Evolutionary conservation across 2,113 vertebrate species (phyloP).

Genomic region (Protomyctophum bolini): DNA sequence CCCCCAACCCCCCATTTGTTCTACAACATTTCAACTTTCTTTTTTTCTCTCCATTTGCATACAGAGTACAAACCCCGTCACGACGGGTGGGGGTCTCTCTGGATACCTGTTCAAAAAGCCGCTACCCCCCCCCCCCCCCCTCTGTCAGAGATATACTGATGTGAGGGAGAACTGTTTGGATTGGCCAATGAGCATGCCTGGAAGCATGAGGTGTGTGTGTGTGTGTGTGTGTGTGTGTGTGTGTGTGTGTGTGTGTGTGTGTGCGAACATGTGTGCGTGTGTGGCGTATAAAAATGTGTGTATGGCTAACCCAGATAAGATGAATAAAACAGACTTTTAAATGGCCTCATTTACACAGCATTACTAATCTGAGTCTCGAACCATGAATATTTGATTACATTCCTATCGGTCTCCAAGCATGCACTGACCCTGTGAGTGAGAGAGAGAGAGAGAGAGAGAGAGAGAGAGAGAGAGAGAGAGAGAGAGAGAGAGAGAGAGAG

Average conservation of each 20-base stretch:
- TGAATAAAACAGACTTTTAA: constrained; percentile 79
- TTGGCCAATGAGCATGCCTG: constrained; percentile 24
- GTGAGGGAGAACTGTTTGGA: constrained; percentile 18
- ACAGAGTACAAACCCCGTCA: constrained; percentile 63
- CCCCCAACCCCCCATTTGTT: constrained; percentile 47
- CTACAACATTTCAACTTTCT: constrained; percentile 61
- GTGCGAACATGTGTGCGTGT: not conserved
- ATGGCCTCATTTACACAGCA: constrained; percentile 77
- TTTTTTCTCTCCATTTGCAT: constrained; percentile 68
- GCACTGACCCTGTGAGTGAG: constrained; percentile 41
- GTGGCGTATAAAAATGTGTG: constrained; percentile 20
- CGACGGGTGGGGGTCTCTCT: constrained; percentile 53
- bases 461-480: constrained; percentile 28
- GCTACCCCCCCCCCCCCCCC: constrained; percentile 10
- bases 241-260: not conserved
- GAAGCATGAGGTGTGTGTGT: not conserved
- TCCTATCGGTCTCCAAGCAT: constrained; percentile 57
- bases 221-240: not conserved
- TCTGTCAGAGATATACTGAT: constrained; percentile 55
- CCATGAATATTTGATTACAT: constrained; percentile 73
- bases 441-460: constrained; percentile 28
- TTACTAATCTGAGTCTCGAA: constrained; percentile 69
- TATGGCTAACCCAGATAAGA: constrained; percentile 73
- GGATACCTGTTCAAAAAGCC: constrained; percentile 71
- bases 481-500: constrained; percentile 35